Base-by-base conservation (phyloP, 2,113 vertebrate genomes). In the Aviceda subcristata region DNA sequence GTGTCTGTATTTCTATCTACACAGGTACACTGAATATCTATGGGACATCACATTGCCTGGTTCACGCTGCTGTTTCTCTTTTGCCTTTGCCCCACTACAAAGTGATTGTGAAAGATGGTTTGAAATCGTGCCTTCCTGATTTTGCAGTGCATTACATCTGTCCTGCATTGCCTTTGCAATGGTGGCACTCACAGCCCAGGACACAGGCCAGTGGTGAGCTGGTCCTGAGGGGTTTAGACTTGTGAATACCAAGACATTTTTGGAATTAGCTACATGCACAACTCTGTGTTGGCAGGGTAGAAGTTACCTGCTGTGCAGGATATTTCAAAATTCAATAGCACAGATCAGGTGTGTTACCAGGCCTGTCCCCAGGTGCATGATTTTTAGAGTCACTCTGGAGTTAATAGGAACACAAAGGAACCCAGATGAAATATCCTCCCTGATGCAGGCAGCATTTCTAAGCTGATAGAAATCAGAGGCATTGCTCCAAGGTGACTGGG, bases 251-350 rank as follows among this genome's bases (percentile, higher is more conserved):
- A 51, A 29, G 43, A 15, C 2, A 0, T 64, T 30, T 15, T 56
- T 64, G 55, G 67, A 41, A 23, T 55, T 15, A 36, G 36, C 55
- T 2, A 1, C 1, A 0, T 4, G 11, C 32, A 16, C 12, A 29
- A 1, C 8, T 7, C 24, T 48, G 39, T 24, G 24, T 26, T 74
- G 30, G n/a, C 46, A 48, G 24, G 39, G 43, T 29, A 60, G 66
- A 36, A 48, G 24, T 34, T 29, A 50, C 56, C 46, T n/a, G n/a
- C 20, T 12, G 15, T n/a, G 39, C 57, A 50, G 84, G 41, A 4
- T 51, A 17, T 50, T 53, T n/a, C 56, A 62, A 15, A 63, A 53
- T 39, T 39, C 68, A 64, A 0, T 29, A 69, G 17, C 74, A 34
- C 41, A 5, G 7, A 36, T 8, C 36, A 60, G 74, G 66, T 46